phyloP scores from a whole-genome alignment of 2,113 vertebrate species.

The Ailuropoda melanoleuca region DNA sequence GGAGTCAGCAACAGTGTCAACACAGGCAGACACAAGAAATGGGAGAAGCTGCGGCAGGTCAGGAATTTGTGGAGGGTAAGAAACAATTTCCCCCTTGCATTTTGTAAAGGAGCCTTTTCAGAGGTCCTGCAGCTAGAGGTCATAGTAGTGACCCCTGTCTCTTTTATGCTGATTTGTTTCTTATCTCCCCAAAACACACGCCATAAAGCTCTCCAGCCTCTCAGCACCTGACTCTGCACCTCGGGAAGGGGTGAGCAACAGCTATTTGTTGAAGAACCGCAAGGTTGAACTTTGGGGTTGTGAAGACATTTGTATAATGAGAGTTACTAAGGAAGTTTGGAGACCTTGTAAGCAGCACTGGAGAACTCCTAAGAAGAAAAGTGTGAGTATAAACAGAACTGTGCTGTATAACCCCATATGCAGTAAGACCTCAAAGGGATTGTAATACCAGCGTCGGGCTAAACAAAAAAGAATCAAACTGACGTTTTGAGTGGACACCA shows the following conservation, averaged over 20 bases:
- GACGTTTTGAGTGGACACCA: too few species aligned
- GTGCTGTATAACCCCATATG: not conserved
- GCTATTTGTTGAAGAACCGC: not conserved
- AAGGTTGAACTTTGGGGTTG: not conserved
- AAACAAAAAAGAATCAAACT: not conserved
- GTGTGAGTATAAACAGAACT: too few species aligned
- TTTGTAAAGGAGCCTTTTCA: not conserved
- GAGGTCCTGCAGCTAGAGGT: not conserved
- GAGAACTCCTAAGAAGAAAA: not conserved
- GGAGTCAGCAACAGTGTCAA: fast-evolving
- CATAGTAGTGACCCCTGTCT: fast-evolving
- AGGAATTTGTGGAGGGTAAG: not conserved
- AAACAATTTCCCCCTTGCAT: fast-evolving
- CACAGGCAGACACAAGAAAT: not conserved
- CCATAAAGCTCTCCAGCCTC: not conserved
- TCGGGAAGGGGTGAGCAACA: fast-evolving
- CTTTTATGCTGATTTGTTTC: not conserved
- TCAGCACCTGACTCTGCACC: too few species aligned
- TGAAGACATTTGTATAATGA: not conserved
- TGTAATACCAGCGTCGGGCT: too few species aligned
- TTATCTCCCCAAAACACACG: not conserved
- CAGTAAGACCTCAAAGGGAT: not conserved
- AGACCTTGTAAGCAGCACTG: not conserved
- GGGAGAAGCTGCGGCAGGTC: not conserved
- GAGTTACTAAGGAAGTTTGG: not conserved